Percentiles rank a stretch among this genome's conserved stretches.
Evolutionary conservation across 92 coral and sea anemone species (phyloP).

Genomic region (Epizoanthus ramosus): DNA sequence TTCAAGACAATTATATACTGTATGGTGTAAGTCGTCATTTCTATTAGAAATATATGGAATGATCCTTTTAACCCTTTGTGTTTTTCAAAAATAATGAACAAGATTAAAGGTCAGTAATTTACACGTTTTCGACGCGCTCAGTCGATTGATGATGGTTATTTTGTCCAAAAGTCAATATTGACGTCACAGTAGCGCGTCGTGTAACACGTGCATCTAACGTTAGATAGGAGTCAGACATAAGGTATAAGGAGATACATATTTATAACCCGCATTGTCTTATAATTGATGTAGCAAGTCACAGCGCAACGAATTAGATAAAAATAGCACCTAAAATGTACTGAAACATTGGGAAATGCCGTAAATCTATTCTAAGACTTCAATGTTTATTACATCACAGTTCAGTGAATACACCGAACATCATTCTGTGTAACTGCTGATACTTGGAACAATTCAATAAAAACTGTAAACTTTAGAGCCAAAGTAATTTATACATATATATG

Average conservation of each 20-base stretch:
- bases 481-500: too few species aligned
- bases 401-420: too few species aligned
- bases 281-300: too few species aligned
- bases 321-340: too few species aligned
- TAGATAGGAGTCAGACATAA: not conserved
- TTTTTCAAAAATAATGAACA: conserved; percentile 4
- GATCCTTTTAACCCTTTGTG: conserved; percentile 1
- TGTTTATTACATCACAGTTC: too few species aligned
- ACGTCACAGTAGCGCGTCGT: not conserved
- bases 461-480: too few species aligned
- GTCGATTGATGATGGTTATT: conserved; percentile 11
- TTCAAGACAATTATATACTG: not conserved
- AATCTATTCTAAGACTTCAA: too few species aligned
- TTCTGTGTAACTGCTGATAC: too few species aligned
- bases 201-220: conserved; percentile 2
- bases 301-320: not conserved
- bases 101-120: conserved; percentile 8
- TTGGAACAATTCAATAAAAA: too few species aligned
- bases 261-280: not conserved
- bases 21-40: not conserved
- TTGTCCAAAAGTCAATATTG: conserved; percentile 5
- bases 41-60: not conserved
- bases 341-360: too few species aligned
- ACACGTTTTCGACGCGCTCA: conserved; percentile 4
- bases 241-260: not conserved